Conservation (phyloP, 2,113 vertebrate species). For the Corythoichthys intestinalis region DNA sequence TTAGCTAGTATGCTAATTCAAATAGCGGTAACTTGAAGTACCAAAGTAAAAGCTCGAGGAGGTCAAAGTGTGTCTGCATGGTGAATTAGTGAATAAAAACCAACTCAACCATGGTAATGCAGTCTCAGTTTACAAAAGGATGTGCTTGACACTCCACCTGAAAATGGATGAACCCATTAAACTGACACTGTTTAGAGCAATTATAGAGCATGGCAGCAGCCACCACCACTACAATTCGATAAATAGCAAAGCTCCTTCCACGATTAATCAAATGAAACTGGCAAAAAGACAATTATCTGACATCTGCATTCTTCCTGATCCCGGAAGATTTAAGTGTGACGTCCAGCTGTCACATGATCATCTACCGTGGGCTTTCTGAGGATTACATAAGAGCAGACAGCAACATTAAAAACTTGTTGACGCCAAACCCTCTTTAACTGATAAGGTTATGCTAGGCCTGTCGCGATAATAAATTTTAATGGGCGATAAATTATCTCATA, state of each 20-base stretch:
- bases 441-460: not conserved
- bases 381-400: constrained; percentile 19
- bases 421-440: constrained; percentile 1
- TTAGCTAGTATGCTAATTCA: too few relatives aligned
- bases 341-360: constrained; percentile 31
- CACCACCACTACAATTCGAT: not conserved
- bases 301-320: constrained; percentile 13
- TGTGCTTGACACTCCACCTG: not conserved
- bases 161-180: not conserved
- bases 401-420: not conserved
- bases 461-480: too few relatives aligned
- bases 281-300: not conserved
- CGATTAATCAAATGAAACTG: not conserved
- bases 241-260: not conserved
- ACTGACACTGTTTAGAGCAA: not conserved
- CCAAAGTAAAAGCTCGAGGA: too few relatives aligned
- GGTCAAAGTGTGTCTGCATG: too few relatives aligned
- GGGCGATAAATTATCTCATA: too few relatives aligned
- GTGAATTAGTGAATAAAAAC: too few relatives aligned
- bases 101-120: too few relatives aligned
- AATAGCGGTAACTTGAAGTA: too few relatives aligned
- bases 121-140: too few relatives aligned
- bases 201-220: not conserved
- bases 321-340: constrained; percentile 29
- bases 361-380: constrained; percentile 4